phyloP scores from a whole-genome alignment of 2,888 invertebrate genomes.

The Hydropsyche betteni region DNA sequence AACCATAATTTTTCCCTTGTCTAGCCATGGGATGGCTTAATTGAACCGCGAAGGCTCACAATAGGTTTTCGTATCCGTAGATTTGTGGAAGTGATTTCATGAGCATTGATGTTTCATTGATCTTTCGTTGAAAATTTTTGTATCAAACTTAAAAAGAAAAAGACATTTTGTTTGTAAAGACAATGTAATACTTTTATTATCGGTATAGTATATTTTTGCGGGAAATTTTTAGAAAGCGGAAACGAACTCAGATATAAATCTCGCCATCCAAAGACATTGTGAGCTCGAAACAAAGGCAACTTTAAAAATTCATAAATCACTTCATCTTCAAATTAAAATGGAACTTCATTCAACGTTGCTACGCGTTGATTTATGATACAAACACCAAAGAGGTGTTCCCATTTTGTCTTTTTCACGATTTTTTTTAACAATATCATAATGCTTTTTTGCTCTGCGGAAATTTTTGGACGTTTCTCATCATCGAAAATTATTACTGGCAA shows the following conservation, averaged over 20 bases:
- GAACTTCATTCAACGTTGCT: constrained; percentile 22
- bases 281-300: constrained; percentile 30
- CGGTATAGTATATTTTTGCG: constrained; percentile 5
- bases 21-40: constrained; percentile 2
- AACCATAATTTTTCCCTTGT: constrained; percentile 31
- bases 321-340: constrained; percentile 32
- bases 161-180: no score
- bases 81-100: neutral
- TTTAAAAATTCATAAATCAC: constrained; percentile 33
- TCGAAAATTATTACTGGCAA: no score
- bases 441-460: no score
- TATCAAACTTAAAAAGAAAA: neutral
- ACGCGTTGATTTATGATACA: constrained; percentile 23
- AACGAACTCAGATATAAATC: constrained; percentile 30
- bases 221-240: constrained; percentile 22
- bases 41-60: constrained; percentile 10
- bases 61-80: neutral
- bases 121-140: neutral
- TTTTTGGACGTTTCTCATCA: no score
- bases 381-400: constrained; percentile 15
- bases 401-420: no score
- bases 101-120: neutral
- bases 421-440: no score
- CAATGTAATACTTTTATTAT: constrained; percentile 19
- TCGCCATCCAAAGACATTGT: constrained; percentile 14